These are phyloP conservation scores for Portunus trituberculatus DNA, from an alignment of 1,140 invertebrate species.

Conservation along the genomic window DNA sequence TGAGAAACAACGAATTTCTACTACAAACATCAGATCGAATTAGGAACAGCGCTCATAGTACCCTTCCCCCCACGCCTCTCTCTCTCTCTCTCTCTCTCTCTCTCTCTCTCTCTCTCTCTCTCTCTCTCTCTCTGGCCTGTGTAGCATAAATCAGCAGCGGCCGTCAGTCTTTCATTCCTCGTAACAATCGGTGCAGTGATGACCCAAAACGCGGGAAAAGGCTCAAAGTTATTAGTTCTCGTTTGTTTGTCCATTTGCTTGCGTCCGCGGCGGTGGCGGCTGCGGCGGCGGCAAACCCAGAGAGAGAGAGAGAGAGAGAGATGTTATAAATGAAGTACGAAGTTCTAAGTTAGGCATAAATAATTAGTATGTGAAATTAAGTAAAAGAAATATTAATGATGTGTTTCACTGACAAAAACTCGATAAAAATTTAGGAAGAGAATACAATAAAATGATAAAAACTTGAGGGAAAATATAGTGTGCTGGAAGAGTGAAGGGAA, in stretches of 20 bases:
- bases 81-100: too few relatives aligned
- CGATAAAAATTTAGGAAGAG: not conserved
- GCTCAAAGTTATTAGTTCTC: constrained; percentile 16
- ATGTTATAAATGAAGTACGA: not conserved
- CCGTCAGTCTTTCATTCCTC: not conserved
- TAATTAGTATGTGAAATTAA: not conserved
- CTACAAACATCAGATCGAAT: not conserved
- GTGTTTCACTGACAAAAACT: not conserved
- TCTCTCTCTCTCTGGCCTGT: not conserved
- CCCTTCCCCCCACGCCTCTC: not conserved
- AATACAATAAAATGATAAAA: not conserved
- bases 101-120: constrained; percentile 39
- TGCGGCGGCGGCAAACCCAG: too few relatives aligned
- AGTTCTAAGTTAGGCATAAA: not conserved
- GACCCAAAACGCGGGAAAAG: not conserved
- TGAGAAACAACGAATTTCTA: not conserved
- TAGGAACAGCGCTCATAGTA: not conserved
- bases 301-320: not conserved
- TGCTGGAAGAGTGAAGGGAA: not conserved
- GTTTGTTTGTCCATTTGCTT: too few relatives aligned
- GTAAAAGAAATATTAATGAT: not conserved
- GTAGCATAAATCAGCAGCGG: not conserved
- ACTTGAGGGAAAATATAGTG: not conserved
- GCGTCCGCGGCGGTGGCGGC: too few relatives aligned
- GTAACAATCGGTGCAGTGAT: too few relatives aligned